Evolutionary conservation across 2,797 vertebrate genomes (phyloP).

Genomic region (Euphonia xanthogaster): DNA sequence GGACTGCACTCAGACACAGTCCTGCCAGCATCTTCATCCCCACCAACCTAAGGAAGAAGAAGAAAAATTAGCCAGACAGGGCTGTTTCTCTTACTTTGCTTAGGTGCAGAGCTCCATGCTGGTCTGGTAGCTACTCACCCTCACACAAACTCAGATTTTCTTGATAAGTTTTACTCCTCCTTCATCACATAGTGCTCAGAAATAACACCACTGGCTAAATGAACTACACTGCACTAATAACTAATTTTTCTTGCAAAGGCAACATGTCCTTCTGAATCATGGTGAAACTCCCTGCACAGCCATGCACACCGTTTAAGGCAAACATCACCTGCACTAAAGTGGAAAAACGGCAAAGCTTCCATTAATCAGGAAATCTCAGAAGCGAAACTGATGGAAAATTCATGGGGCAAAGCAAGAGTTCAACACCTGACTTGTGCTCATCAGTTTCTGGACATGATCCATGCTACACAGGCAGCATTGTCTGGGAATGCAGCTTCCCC

Average conservation of each 20-base stretch:
- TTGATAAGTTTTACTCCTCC: constrained; percentile 47
- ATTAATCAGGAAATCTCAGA: constrained; percentile 56
- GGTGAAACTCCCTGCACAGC: constrained; percentile 44
- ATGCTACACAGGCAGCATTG: background rate
- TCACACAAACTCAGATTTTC: background rate
- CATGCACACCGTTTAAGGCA: constrained; percentile 43
- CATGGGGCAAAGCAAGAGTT: constrained; percentile 46
- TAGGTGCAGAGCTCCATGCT: background rate
- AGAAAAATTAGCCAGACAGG: background rate
- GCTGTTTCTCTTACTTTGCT: background rate
- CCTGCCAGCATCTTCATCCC: constrained; percentile 33
- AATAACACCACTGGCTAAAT: constrained; percentile 16
- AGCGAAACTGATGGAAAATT: constrained; percentile 56
- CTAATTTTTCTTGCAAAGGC: constrained; percentile 66
- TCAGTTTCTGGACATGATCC: constrained; percentile 32
- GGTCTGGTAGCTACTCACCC: background rate
- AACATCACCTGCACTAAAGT: constrained; percentile 13
- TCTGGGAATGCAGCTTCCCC: background rate
- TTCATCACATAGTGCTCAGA: constrained; percentile 30
- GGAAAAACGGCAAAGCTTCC: constrained; percentile 32
- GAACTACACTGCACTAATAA: constrained; percentile 33
- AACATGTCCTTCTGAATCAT: constrained; percentile 56
- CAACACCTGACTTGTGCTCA: constrained; percentile 43
- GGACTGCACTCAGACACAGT: background rate
- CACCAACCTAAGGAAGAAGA: constrained; percentile 59